Base-by-base conservation (phyloP, 1,140 invertebrate species). In the Pseudomyrmex flavicornis region DNA sequence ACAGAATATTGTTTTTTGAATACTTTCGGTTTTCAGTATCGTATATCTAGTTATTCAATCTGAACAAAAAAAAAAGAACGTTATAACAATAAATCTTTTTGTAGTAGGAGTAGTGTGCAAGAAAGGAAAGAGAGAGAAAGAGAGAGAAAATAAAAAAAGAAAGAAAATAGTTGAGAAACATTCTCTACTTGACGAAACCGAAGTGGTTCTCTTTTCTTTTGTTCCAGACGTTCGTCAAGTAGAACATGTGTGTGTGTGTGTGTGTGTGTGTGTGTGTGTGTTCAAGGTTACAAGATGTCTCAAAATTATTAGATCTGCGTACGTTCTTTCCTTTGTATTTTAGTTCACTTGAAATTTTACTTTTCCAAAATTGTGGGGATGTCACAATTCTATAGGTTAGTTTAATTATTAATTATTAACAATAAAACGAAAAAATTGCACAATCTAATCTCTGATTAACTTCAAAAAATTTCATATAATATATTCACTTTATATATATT, bases 31-130 rank as follows among this genome's bases (percentile, higher is more conserved):
- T 48, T 48, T 13, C 46, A 46, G 44, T 52, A 13, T 17, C 15
- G 1, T 26, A 54, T 2, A 15, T 9, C 13, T 20, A 56, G 48
- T 65, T 75, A 17, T 17, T 48, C 35, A 5, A 35, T 35, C 35
- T 7, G 5, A 35, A 35, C 35, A 63, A 13, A 75, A 62, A 74
- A 12, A 20, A 5, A 3, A 63, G 20, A 75, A 48, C 12, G 46
- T 48, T 63, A 46, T 63, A 8, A 13, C 17, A 17, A 75, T 62
- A 63, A 75, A 20, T 12, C 22, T 63, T 22, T 17, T 75, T 2
- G 56, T 22, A 75, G 44, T 26, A 35, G 26, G 48, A 22, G 22
- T 72, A 12, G 26, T 54, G 15, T 35, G 10, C 54, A 22, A 17
- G n/a, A 72, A 12, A 50, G 26, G 2, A 56, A 56, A 35, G 35